A percentile compares a stretch with the other conserved stretches of the same genome.
phyloP scores from a whole-genome alignment of 1,140 invertebrate genomes.

The Zaprionus lachaisei region DNA sequence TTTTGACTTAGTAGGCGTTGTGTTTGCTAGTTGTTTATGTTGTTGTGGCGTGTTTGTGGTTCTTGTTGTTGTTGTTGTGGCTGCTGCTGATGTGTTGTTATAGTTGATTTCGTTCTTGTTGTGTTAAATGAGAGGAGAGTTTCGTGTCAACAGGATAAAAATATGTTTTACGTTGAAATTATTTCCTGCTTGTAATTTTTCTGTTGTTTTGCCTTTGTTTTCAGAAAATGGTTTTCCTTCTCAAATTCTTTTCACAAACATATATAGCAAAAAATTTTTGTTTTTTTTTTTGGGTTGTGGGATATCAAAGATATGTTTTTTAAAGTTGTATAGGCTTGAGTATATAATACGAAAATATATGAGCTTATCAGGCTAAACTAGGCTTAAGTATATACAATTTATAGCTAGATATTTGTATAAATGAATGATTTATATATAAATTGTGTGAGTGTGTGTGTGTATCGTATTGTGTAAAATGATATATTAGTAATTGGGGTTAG shows the following conservation, averaged over 20 bases:
- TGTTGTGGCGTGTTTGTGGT: conserved; percentile 41
- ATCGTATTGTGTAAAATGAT: conserved; percentile 11
- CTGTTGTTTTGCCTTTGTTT: conserved; percentile 1
- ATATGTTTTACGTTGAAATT: conserved; percentile 36
- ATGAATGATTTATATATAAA: conserved; percentile 30
- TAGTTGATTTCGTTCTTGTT: conserved; percentile 26
- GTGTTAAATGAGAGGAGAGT: conserved; percentile 29
- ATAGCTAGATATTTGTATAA: conserved; percentile 39
- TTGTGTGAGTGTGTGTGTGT: background rate
- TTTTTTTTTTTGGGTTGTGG: conserved; percentile 13
- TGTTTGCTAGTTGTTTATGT: conserved; percentile 45
- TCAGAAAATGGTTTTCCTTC: conserved; percentile 24
- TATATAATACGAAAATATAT: conserved; percentile 38
- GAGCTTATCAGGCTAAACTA: conserved; percentile 60
- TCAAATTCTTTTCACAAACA: conserved; percentile 31
- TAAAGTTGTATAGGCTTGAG: conserved; percentile 40
- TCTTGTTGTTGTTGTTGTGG: conserved; percentile 38
- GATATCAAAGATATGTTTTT: conserved; percentile 58
- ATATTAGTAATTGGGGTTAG: conserved; percentile 1
- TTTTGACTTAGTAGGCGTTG: conserved; percentile 44
- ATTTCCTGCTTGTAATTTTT: conserved; percentile 24
- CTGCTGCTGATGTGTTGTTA: conserved; percentile 41
- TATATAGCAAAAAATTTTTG: background rate
- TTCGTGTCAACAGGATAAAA: conserved; percentile 44
- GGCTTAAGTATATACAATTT: conserved; percentile 49